phyloP scores from a whole-genome alignment of 2,888 invertebrate genomes.

The Coleophora deauratella region DNA sequence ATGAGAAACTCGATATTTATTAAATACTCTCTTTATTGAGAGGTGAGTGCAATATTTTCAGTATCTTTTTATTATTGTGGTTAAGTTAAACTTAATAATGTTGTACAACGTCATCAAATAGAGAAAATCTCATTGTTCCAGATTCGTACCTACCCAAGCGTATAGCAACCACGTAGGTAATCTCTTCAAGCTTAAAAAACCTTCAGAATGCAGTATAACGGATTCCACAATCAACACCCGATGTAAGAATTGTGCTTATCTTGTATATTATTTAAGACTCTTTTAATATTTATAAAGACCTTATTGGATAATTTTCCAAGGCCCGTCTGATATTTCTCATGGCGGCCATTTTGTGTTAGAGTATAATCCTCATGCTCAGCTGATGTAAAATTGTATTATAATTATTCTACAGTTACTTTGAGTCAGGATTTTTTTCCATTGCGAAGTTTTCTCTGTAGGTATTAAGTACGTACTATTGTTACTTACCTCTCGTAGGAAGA shows the following conservation, averaged over 20 bases:
- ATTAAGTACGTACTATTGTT: too few relatives aligned
- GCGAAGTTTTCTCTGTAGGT: too few relatives aligned
- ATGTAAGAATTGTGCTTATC: conserved; percentile 43
- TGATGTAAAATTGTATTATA: conserved; percentile 22
- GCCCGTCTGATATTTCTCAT: conserved; percentile 21
- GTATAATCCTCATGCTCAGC: conserved; percentile 44
- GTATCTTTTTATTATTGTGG: neutral
- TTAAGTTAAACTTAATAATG: neutral
- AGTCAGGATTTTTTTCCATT: too few relatives aligned
- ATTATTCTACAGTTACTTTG: too few relatives aligned
- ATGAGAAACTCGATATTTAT: conserved; percentile 48
- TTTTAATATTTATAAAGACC: too few relatives aligned
- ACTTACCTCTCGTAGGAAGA: too few relatives aligned
- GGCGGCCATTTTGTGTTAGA: conserved; percentile 72
- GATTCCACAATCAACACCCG: conserved; percentile 68
- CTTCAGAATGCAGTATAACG: conserved; percentile 68
- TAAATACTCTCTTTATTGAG: conserved; percentile 67
- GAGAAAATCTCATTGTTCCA: conserved; percentile 35
- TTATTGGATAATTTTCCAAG: conserved; percentile 2
- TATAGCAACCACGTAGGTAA: conserved; percentile 44
- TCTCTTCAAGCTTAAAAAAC: conserved; percentile 26
- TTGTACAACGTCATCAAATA: neutral
- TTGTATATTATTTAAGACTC: conserved; percentile 5
- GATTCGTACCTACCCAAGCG: conserved; percentile 52
- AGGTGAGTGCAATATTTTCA: conserved; percentile 41